Percentiles rank a stretch among this genome's conserved stretches.
These are phyloP conservation scores for Lucinisca nassula DNA, from an alignment of 2,888 invertebrate genomes.

Conservation along the genomic window DNA sequence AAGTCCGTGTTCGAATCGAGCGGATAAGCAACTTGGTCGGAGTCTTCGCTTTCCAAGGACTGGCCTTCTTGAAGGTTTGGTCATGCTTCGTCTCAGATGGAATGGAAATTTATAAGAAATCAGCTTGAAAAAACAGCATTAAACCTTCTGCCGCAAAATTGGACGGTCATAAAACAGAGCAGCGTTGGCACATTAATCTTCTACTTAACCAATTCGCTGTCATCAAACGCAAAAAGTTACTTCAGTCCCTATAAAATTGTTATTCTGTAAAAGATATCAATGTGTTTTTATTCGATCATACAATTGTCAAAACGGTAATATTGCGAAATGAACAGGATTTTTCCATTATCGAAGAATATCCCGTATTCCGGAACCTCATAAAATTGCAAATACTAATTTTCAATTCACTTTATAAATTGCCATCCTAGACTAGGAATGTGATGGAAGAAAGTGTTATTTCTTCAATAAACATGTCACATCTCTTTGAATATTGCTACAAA, in stretches of 20 bases:
- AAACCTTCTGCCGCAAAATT: constrained; percentile 9
- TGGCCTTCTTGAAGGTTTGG: too few species aligned
- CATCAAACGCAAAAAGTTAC: constrained; percentile 12
- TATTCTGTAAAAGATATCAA: neutral
- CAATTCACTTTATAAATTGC: constrained; percentile 68
- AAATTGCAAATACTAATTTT: constrained; percentile 62
- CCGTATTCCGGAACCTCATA: neutral
- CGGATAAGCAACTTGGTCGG: too few species aligned
- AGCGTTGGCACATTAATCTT: neutral
- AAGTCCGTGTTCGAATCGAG: too few species aligned
- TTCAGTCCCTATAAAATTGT: neutral
- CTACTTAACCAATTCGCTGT: constrained; percentile 1
- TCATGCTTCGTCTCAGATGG: too few species aligned
- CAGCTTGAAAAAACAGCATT: constrained; percentile 7
- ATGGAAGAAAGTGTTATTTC: constrained; percentile 60
- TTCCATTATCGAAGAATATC: constrained; percentile 60
- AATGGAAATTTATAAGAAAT: constrained; percentile 10
- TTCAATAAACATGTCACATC: constrained; percentile 61
- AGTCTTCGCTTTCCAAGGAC: too few species aligned
- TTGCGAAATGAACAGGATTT: constrained; percentile 48
- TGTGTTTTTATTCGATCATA: constrained; percentile 12
- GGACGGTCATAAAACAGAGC: neutral
- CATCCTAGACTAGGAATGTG: constrained; percentile 50
- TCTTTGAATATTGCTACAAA: constrained; percentile 57
- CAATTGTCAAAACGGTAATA: constrained; percentile 17